Base-by-base conservation (phyloP, 2,888 invertebrate species). In the Caenorhabditis virilis region DNA sequence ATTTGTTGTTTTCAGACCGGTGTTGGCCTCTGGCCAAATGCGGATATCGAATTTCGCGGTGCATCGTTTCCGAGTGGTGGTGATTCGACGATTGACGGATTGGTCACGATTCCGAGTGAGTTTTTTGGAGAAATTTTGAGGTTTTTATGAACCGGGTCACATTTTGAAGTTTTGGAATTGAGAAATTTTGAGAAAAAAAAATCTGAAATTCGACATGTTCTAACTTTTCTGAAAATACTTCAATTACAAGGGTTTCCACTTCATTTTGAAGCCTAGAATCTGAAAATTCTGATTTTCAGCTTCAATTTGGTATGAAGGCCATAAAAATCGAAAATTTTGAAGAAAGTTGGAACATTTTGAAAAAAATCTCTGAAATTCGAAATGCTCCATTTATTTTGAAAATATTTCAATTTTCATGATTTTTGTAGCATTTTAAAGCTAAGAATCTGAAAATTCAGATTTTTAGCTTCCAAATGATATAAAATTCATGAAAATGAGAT, bases 31-130 rank as follows among this genome's bases (percentile, higher is more conserved):
- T 80, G 78, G 64, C 78, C 78, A 9, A 63, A 73, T 33, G 77
- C 78, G 9, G 71, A 72, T 26, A 81, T 80, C 35, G 80, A 80
- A 38, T 80, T 80, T 47, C 74, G 80, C 2, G 80, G 80, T 23
- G 78, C 79, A 0, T 74, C 79, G 4, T 81, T 81, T 47, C 73
- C 79, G 16, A 79, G 74, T 20, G 81, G 81, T 4, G 81, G 81
- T 7, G 81, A 81, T 61, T 81, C 81, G n/a, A 80, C 81, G 2
- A 82, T 81, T 46, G 81, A 81, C 50, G 81, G 81, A n/a, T 59
- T 81, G 16, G 75, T 81, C 7, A 81, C 81, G 3, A 77, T 81
- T 48, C 81, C 81, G 2, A 81, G 75, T 75, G 27, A 33, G 67
- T 51, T 35, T 33, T 46, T 22, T 25, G 9, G 16, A 22, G 23